Base-by-base conservation (phyloP, 1,140 invertebrate genomes). In the Drosophila sp. region DNA sequence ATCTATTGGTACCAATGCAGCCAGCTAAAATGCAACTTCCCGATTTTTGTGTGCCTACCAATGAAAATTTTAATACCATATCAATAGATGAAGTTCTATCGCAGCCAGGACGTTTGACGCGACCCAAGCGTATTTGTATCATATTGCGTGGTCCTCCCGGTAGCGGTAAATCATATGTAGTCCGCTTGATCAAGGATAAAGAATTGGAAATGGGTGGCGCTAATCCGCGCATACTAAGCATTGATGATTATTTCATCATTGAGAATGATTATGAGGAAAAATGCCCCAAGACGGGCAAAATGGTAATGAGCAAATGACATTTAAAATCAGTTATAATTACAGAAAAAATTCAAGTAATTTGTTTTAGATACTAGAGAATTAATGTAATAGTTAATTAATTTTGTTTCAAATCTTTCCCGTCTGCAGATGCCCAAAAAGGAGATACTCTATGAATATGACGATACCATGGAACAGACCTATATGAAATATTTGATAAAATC, bases 221-320 rank as follows among this genome's bases (percentile, higher is more conserved):
- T 68, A 96, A 96, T 47, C 96, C 97, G 2, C 93, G 98, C 74
- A 98, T 99, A 82, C 94, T 99, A 61, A 98, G 97, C 72, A 94
- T 99, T 47, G 98, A 99, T 93, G 98, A 99, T 93, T 99, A 99
- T 92, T 99, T 98, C 84, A 96, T 98, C 93, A 95, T 96, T 54
- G 98, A 99, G 93, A 95, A 95, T 58, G 98, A 98, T 92, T 95
- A 96, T 94, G 96, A 85, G 94, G 95, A 72, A 94, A 94, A 91
- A 33, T 97, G 97, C 90, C 93, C 94, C 5, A 95, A 96, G 76
- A 97, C 96, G 65, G 97, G 97, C 10, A 97, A 96, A 85, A 95
- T 94, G 91, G 92, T 95, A 5, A 94, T 2, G 30, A 30, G 30
- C 10, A 38, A 11, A 38, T 11, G 3, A 2, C 4, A 17, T 30